phyloP scores from a whole-genome alignment of 2,113 vertebrate species.

The Oenanthe melanoleuca region DNA sequence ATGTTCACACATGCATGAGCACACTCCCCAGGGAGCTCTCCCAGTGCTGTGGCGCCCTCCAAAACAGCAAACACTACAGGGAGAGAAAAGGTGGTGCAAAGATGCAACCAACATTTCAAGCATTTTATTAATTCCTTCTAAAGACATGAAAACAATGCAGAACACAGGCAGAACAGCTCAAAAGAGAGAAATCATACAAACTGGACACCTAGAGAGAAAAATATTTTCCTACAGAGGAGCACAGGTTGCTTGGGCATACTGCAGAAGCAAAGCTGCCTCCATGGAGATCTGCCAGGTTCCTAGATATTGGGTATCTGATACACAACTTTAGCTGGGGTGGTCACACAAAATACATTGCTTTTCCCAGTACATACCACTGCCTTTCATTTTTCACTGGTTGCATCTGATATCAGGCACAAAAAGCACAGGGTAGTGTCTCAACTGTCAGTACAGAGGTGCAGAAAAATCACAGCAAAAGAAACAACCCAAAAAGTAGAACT shows the following conservation, averaged over 20 bases:
- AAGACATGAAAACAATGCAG: background rate
- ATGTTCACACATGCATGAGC: accelerated
- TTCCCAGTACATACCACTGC: background rate
- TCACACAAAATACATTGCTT: background rate
- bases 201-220: background rate
- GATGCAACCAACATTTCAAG: background rate
- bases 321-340: background rate
- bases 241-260: background rate
- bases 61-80: background rate
- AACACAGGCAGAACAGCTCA: background rate
- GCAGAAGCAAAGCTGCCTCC: background rate
- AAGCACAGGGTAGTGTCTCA: background rate
- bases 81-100: background rate
- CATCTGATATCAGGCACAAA: background rate
- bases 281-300: background rate
- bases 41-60: background rate
- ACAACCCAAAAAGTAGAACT: background rate
- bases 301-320: background rate
- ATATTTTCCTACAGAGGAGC: background rate
- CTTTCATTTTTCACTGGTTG: background rate
- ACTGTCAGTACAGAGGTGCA: background rate
- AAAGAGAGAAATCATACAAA: background rate
- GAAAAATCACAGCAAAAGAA: background rate
- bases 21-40: background rate
- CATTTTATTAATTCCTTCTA: background rate